Evolutionary conservation across 2,888 invertebrate genomes (phyloP).

Genomic region (Hydriomena furcata): DNA sequence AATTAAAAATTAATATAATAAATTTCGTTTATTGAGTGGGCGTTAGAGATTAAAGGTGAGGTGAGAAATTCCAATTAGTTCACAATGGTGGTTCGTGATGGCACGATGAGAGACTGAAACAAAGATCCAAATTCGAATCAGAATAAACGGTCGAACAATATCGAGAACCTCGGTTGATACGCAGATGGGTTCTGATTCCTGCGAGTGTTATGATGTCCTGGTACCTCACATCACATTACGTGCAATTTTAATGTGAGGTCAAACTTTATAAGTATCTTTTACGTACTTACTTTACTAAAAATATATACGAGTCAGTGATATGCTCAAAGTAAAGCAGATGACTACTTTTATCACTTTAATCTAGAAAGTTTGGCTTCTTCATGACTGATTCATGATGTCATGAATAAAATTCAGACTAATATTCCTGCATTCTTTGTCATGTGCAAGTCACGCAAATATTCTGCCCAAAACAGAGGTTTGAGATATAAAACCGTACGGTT

Average conservation of each 20-base stretch:
- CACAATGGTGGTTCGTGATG: neutral
- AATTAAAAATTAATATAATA: slow-evolving; percentile 30
- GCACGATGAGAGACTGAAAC: neutral
- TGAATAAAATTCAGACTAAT: slow-evolving; percentile 19
- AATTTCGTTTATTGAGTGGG: slow-evolving; percentile 20
- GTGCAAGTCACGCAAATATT: slow-evolving; percentile 33
- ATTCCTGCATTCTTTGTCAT: slow-evolving; percentile 23
- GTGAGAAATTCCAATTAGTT: slow-evolving; percentile 23
- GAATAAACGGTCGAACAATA: too few relatives aligned
- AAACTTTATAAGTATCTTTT: too few relatives aligned
- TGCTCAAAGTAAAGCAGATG: neutral
- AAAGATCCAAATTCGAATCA: neutral
- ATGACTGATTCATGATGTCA: slow-evolving; percentile 18
- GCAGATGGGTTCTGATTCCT: too few relatives aligned
- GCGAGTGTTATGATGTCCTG: too few relatives aligned
- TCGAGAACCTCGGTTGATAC: too few relatives aligned
- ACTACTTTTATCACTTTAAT: slow-evolving; percentile 2
- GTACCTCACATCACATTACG: too few relatives aligned
- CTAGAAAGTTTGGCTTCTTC: slow-evolving; percentile 10
- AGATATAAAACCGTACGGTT: slow-evolving; percentile 25
- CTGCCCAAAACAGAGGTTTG: slow-evolving; percentile 21
- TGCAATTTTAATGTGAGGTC: too few relatives aligned
- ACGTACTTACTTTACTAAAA: too few relatives aligned
- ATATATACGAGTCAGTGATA: too few relatives aligned
- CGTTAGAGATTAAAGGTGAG: slow-evolving; percentile 12